phyloP scores from a whole-genome alignment of 2,113 vertebrate genomes.

The Microcebus lehilahytsara region DNA sequence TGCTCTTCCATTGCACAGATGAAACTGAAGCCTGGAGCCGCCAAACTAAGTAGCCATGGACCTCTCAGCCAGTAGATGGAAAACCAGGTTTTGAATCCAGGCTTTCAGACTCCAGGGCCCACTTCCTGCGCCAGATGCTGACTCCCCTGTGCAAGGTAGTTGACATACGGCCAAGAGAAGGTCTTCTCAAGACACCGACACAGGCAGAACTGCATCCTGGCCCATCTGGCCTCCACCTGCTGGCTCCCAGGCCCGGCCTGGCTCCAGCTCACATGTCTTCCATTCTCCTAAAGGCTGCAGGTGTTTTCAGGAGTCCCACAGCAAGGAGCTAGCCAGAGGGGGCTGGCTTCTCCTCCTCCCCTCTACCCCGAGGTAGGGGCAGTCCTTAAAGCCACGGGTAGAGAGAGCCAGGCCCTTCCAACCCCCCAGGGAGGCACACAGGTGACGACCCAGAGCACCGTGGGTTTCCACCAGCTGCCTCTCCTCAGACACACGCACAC shows the following conservation, averaged over 20 bases:
- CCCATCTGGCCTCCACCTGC: too few species aligned
- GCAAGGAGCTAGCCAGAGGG: not conserved
- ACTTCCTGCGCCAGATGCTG: not conserved
- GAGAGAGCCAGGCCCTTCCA: not conserved
- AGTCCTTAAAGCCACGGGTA: not conserved
- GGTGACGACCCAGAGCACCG: accelerated
- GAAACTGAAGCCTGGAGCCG: not conserved
- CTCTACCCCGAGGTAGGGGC: not conserved
- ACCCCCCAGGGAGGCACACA: not conserved
- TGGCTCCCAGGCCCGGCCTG: accelerated
- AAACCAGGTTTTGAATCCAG: not conserved
- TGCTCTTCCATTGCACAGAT: not conserved
- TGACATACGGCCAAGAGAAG: not conserved
- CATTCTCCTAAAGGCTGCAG: not conserved
- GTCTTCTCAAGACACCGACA: not conserved
- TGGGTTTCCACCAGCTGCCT: not conserved
- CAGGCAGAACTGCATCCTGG: not conserved
- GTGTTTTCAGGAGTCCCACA: not conserved
- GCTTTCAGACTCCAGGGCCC: accelerated
- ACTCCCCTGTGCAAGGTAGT: not conserved
- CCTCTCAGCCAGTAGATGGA: not conserved
- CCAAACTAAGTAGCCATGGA: not conserved
- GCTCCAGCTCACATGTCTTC: not conserved
- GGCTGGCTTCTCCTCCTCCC: not conserved
- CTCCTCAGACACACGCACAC: not conserved